These are phyloP conservation scores for Agrochola lota DNA, from an alignment of 2,888 invertebrate genomes.

Conservation along the genomic window DNA sequence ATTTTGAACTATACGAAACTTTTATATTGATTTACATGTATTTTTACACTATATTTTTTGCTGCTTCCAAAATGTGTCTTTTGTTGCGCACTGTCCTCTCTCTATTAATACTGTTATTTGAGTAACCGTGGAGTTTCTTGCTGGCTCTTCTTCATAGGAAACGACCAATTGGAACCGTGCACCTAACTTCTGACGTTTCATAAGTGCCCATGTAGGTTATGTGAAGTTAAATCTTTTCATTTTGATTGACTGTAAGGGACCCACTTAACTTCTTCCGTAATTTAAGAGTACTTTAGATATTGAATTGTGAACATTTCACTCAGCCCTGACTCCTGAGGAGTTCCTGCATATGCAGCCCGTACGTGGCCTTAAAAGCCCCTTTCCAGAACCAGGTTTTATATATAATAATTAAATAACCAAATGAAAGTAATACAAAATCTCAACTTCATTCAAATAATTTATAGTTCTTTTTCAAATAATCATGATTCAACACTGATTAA, in stretches of 20 bases:
- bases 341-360: not conserved
- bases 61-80: not conserved
- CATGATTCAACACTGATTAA: not conserved
- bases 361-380: too few species aligned
- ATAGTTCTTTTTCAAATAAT: accelerated
- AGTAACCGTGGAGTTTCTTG: too few species aligned
- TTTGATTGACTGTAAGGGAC: not conserved
- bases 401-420: not conserved
- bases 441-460: not conserved
- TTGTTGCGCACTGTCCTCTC: not conserved
- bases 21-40: not conserved
- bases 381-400: not conserved
- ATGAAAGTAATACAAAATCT: not conserved
- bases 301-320: not conserved
- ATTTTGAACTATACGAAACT: not conserved
- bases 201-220: too few species aligned
- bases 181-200: too few species aligned
- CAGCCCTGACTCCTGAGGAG: not conserved
- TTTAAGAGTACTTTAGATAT: not conserved
- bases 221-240: too few species aligned
- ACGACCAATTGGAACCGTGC: too few species aligned
- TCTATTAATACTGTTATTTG: too few species aligned
- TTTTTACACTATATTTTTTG: not conserved
- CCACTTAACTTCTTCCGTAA: too few species aligned
- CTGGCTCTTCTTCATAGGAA: too few species aligned